Conservation (phyloP, 2,888 invertebrate genomes). For the Drosophila paranaensis region DNA sequence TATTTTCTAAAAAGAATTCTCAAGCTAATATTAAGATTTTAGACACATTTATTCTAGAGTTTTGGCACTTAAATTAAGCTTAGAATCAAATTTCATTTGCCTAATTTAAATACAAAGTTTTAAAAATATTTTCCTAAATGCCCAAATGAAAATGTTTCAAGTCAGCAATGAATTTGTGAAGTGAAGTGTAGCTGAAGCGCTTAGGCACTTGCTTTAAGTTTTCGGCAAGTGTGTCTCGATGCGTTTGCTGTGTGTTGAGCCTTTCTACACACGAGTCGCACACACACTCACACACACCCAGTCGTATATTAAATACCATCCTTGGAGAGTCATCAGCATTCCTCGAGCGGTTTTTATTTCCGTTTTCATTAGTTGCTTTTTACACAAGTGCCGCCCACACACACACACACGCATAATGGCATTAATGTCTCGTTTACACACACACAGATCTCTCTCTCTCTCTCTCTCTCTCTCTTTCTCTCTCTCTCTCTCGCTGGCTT, state of each 20-base stretch:
- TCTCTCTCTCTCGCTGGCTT: constrained; percentile 17
- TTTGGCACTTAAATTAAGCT: too few relatives aligned
- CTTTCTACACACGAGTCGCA: constrained; percentile 64
- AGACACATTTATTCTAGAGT: too few relatives aligned
- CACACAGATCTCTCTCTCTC: not conserved
- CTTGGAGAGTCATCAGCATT: constrained; percentile 81
- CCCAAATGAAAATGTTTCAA: not conserved
- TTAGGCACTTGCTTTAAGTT: not conserved
- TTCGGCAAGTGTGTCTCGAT: constrained; percentile 7
- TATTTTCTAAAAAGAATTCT: too few relatives aligned
- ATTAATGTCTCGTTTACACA: constrained; percentile 76
- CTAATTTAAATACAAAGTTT: too few relatives aligned
- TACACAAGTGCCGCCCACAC: constrained; percentile 74
- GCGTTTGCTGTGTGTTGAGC: constrained; percentile 39
- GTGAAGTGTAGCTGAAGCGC: not conserved
- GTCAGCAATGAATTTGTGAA: not conserved
- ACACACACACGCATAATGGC: constrained; percentile 64
- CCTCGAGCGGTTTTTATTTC: constrained; percentile 81
- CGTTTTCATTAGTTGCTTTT: constrained; percentile 81
- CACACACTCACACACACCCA: constrained; percentile 40
- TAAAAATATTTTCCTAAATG: too few relatives aligned
- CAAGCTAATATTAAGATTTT: too few relatives aligned
- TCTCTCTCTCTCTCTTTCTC: too few relatives aligned
- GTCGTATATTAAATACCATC: constrained; percentile 78
- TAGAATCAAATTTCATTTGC: too few relatives aligned